Conservation (phyloP, 2,888 invertebrate genomes). For the Drosophila mulleri region DNA sequence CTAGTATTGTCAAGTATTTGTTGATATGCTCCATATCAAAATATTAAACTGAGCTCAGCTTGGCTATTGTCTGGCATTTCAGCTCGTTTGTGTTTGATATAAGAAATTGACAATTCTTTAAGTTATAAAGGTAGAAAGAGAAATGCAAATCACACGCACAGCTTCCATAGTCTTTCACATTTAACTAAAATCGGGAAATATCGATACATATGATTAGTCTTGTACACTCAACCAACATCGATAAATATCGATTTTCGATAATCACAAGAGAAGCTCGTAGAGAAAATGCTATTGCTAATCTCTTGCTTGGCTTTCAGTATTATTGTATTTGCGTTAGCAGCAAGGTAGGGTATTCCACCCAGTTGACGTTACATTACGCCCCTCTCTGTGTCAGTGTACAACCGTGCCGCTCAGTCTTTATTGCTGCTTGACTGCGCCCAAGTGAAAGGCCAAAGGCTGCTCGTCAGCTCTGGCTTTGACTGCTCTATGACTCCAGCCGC, state of each 20-base stretch:
- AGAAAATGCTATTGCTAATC: neutral
- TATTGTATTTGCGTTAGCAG: neutral
- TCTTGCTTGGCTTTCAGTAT: neutral
- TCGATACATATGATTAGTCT: neutral
- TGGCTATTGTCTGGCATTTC: neutral
- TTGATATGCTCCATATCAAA: neutral
- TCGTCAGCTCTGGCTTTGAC: neutral
- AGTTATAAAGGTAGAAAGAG: neutral
- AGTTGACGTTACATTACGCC: neutral
- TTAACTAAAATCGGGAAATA: neutral
- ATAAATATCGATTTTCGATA: neutral
- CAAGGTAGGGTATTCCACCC: neutral
- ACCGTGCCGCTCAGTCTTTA: neutral
- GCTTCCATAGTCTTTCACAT: neutral
- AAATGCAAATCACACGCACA: neutral
- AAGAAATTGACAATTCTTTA: neutral
- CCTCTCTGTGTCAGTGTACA: neutral
- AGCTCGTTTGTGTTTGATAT: neutral
- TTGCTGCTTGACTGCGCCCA: conserved; percentile 34
- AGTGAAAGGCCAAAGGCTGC: conserved; percentile 70
- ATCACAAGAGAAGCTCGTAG: too few species aligned
- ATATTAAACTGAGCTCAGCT: neutral
- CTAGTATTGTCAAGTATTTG: too few species aligned
- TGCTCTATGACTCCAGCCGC: neutral
- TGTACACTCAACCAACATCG: neutral